Percentiles rank a stretch among this genome's conserved stretches.
Conservation (phyloP, 2,797 vertebrate genomes). For the Kryptopterus vitreolus region DNA sequence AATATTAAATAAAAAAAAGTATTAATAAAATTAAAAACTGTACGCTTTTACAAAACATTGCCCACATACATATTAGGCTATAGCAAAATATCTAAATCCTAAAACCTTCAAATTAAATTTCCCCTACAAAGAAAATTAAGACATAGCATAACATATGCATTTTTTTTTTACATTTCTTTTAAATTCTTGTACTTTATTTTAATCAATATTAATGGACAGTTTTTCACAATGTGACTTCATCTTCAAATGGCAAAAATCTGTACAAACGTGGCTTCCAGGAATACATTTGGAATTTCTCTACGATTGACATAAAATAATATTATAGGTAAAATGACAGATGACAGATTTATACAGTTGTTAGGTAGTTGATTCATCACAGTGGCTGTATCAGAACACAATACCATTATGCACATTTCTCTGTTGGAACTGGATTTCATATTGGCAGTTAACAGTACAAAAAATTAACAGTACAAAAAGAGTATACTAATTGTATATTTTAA, state of each 20-base stretch:
- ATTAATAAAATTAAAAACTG: constrained; percentile 24
- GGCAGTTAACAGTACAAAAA: neutral
- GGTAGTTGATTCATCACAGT: constrained; percentile 14
- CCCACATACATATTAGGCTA: constrained; percentile 26
- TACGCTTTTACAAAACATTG: constrained; percentile 35
- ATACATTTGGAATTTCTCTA: neutral
- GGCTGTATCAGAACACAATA: constrained; percentile 1
- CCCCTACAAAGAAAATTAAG: constrained; percentile 35
- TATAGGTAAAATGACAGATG: constrained; percentile 14
- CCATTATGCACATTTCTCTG: neutral
- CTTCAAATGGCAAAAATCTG: neutral
- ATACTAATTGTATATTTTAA: neutral
- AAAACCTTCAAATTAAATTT: constrained; percentile 24
- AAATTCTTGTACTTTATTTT: neutral
- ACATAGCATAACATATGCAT: constrained; percentile 14
- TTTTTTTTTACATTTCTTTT: neutral
- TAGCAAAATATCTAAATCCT: constrained; percentile 30
- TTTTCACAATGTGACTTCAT: neutral
- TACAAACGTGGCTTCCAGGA: neutral
- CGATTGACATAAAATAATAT: neutral
- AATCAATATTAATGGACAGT: neutral
- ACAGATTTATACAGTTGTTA: constrained; percentile 10
- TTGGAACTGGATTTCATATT: constrained; percentile 3
- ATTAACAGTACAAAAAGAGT: neutral
- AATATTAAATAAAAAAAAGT: constrained; percentile 18